Evolutionary conservation across 2,797 vertebrate genomes (phyloP).

Genomic region (Tapera naevia): DNA sequence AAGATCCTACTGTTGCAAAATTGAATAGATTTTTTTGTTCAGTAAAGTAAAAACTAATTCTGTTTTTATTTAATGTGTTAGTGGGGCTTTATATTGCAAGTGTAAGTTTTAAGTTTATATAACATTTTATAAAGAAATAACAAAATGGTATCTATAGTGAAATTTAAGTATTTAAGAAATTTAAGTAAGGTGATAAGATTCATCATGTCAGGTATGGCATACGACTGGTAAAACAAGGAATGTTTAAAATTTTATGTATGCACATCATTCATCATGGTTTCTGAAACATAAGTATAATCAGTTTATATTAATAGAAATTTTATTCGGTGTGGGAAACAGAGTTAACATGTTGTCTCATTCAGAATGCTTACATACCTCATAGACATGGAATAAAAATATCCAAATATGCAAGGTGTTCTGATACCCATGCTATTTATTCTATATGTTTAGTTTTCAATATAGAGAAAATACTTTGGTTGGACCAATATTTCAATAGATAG

Average conservation of each 20-base stretch:
- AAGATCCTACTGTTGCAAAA: constrained; percentile 8
- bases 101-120: too few relatives aligned
- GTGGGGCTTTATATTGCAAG: not conserved
- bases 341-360: not conserved
- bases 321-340: not conserved
- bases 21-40: not conserved
- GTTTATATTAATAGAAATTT: not conserved
- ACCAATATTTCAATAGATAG: not conserved
- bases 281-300: not conserved
- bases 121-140: not conserved
- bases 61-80: constrained; percentile 41
- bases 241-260: not conserved
- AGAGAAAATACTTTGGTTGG: not conserved
- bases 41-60: constrained; percentile 1
- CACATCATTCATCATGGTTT: not conserved
- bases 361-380: not conserved
- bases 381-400: not conserved
- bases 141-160: not conserved
- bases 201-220: not conserved
- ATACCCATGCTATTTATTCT: not conserved
- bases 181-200: not conserved
- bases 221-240: not conserved
- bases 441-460: not conserved
- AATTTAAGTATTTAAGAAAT: not conserved
- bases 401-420: not conserved